Evolutionary conservation across 2,113 vertebrate species (phyloP).

Genomic region (Lucifuga dentata): DNA sequence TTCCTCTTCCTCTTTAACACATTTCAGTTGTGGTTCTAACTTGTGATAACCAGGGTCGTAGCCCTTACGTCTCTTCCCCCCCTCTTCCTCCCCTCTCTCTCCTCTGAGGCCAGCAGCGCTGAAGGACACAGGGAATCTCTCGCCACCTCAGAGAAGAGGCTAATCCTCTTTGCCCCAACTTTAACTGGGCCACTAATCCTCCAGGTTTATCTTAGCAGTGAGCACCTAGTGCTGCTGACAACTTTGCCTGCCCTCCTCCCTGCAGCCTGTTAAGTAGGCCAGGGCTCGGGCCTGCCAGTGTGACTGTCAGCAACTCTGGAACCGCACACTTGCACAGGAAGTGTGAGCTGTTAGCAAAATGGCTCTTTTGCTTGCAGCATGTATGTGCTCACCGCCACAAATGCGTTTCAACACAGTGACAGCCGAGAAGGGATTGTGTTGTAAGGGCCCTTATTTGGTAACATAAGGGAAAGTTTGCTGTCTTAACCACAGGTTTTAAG

Average conservation of each 20-base stretch:
- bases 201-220: slow-evolving; percentile 86
- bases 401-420: slow-evolving; percentile 61
- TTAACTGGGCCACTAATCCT: slow-evolving; percentile 89
- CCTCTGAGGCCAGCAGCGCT: slow-evolving; percentile 67
- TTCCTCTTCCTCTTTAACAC: slow-evolving; percentile 37
- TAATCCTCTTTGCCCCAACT: slow-evolving; percentile 89
- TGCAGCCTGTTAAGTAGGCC: slow-evolving; percentile 83
- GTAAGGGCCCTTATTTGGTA: slow-evolving; percentile 50
- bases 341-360: slow-evolving; percentile 75
- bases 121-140: slow-evolving; percentile 86
- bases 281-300: slow-evolving; percentile 79
- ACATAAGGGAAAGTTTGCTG: slow-evolving; percentile 54
- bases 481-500: slow-evolving; percentile 48
- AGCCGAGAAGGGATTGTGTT: slow-evolving; percentile 48
- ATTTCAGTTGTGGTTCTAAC: slow-evolving; percentile 34
- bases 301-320: slow-evolving; percentile 85
- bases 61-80: slow-evolving; percentile 42
- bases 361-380: slow-evolving; percentile 61
- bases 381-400: slow-evolving; percentile 50
- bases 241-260: slow-evolving; percentile 80
- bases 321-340: slow-evolving; percentile 76
- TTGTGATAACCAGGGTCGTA: slow-evolving; percentile 35
- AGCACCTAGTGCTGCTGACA: slow-evolving; percentile 84
- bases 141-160: slow-evolving; percentile 83
- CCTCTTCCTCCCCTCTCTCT: slow-evolving; percentile 6